Evolutionary conservation across 1,140 invertebrate species (phyloP), one percentile per base, ranked within the genome.

Genomic region (Nomia melanderi): DNA sequence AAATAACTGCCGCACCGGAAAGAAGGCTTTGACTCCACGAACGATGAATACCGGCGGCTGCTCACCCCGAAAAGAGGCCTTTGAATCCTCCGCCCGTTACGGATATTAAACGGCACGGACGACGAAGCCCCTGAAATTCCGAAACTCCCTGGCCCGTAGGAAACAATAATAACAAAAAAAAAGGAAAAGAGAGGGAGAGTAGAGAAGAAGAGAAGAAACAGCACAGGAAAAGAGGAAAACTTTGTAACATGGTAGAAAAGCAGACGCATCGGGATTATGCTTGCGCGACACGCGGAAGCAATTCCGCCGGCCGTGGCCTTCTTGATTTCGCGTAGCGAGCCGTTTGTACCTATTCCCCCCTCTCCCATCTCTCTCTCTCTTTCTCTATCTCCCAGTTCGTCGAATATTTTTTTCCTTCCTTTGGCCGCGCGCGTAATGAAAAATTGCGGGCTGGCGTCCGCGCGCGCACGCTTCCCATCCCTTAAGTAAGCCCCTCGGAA

Each of bases 281-380:
- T 50, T 27, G 62, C 50, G 39, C 69, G 54, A 72, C 76, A 72
- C 47, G 76, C 67, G 47, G 60, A 82, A 82, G 70, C 66, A 75
- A 78, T 82, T 82, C 67, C 57, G 53, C 33, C 39, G 47, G 54
- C 53, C 29, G 29, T 27, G 56, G 59, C 33, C 70, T 60, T 39
- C 70, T 65, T 71, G 65, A 82, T 83, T 83, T 75, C 65, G 70
- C 63, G 33, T 60, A 57, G 50, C 41, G 67, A 56, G n/a, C 9
- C 60, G 33, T 76, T 36, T 36, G 56, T 23, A 2, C 9, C 29
- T 7, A 54, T 53, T 66, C 17, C 23, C 31, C 36, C 25, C 27
- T 56, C 25, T 69, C 25, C 62, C 53, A n/a, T 25, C 23, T 47
- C 36, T 33, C 27, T 56, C 25, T 69, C 25, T 56, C 53, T 50